Evolutionary conservation across 2,113 vertebrate species (phyloP).

Genomic region (Gymnorhina tibicen): DNA sequence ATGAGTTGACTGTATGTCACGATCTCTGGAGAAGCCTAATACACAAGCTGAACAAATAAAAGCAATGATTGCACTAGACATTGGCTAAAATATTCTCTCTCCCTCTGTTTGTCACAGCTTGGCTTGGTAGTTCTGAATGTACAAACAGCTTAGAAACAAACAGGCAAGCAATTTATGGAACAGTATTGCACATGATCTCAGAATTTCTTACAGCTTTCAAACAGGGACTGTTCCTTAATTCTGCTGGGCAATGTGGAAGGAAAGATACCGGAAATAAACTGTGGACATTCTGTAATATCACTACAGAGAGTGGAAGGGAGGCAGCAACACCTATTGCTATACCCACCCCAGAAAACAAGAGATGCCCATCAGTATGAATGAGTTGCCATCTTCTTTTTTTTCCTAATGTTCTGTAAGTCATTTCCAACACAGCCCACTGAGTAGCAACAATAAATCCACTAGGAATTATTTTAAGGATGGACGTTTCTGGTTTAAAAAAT

Average conservation of each 20-base stretch:
- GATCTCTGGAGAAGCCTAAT: not conserved
- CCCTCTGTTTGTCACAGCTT: not conserved
- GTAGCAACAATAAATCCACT: not conserved
- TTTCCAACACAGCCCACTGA: not conserved
- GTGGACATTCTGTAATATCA: not conserved
- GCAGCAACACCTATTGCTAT: not conserved
- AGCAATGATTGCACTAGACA: not conserved
- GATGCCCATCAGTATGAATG: not conserved
- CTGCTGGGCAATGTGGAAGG: not conserved
- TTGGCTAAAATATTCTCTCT: not conserved
- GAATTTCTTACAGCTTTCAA: not conserved
- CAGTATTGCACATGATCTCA: not conserved
- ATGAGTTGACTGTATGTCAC: not conserved
- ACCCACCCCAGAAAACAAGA: not conserved
- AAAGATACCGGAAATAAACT: not conserved
- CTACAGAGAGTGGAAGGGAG: not conserved
- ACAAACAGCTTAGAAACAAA: not conserved
- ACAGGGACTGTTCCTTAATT: not conserved
- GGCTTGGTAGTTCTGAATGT: not conserved
- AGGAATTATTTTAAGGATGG: not conserved
- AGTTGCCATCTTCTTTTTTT: not conserved
- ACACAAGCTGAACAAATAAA: not conserved
- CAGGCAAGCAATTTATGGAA: not conserved
- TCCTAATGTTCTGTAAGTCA: not conserved
- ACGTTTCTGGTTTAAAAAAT: not conserved